Conservation (phyloP, 2,888 invertebrate species). For the Beris chalybata region DNA sequence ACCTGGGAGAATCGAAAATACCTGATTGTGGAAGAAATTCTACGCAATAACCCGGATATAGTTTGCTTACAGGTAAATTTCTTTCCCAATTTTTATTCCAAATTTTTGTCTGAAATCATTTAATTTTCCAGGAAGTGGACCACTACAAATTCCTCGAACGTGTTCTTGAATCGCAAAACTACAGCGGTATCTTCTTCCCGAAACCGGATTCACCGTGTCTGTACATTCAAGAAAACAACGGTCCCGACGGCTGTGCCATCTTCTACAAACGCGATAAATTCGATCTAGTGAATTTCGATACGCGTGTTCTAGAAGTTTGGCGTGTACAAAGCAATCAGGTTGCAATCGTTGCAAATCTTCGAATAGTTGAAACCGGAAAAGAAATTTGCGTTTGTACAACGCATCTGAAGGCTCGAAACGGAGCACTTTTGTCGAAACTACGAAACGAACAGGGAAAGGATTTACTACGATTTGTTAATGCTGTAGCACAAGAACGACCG, state of each 20-base stretch:
- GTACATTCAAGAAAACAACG: constrained; percentile 70
- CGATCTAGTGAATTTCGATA: constrained; percentile 62
- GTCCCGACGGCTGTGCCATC: constrained; percentile 78
- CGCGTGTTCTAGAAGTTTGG: constrained; percentile 70
- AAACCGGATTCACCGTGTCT: constrained; percentile 79
- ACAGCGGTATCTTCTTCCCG: constrained; percentile 69
- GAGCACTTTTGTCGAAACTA: constrained; percentile 66
- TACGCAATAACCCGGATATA: constrained; percentile 68
- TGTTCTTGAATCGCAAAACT: constrained; percentile 66
- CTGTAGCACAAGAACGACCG: constrained; percentile 59
- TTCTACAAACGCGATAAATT: constrained; percentile 69
- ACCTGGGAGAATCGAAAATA: constrained; percentile 69
- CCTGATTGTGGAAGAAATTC: constrained; percentile 70
- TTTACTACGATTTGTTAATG: constrained; percentile 61
- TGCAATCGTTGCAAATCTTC: constrained; percentile 62
- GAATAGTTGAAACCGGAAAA: constrained; percentile 60
- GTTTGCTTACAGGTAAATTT: constrained; percentile 68
- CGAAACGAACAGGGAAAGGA: constrained; percentile 74
- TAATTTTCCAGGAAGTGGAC: constrained; percentile 67
- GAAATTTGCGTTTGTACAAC: constrained; percentile 71
- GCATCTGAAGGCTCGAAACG: constrained; percentile 73
- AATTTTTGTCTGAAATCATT: constrained; percentile 1
- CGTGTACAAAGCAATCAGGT: constrained; percentile 74
- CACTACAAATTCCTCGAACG: constrained; percentile 70
- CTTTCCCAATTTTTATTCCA: neutral